Conservation (phyloP, 1,140 invertebrate species). For the Zaprionus inermis region DNA sequence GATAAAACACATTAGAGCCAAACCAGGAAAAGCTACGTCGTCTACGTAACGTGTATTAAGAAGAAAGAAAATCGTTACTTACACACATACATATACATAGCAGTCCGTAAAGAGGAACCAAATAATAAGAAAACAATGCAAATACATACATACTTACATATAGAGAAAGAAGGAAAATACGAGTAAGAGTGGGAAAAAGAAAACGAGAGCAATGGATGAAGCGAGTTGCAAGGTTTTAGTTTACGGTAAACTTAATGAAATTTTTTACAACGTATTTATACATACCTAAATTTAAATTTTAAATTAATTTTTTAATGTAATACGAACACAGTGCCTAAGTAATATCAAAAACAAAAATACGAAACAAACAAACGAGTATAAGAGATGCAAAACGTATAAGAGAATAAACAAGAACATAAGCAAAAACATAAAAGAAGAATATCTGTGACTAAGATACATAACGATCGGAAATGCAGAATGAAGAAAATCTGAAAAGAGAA, state of each 20-base stretch:
- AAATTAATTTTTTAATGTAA: conserved; percentile 84
- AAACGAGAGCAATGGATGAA: background rate
- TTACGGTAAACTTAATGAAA: conserved; percentile 82
- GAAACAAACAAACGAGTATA: conserved; percentile 66
- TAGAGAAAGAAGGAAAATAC: conserved; percentile 16
- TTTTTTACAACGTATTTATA: conserved; percentile 83
- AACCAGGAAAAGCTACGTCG: conserved; percentile 55
- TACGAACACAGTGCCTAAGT: conserved; percentile 84
- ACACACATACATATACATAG: conserved; percentile 73
- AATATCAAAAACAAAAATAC: conserved; percentile 78
- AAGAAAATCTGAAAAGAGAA: conserved; percentile 13
- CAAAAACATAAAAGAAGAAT: background rate
- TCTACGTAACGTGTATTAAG: conserved; percentile 33
- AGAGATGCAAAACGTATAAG: conserved; percentile 46
- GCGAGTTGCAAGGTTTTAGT: conserved; percentile 77
- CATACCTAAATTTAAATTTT: conserved; percentile 83
- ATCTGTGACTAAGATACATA: conserved; percentile 71
- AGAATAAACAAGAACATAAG: conserved; percentile 69
- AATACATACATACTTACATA: conserved; percentile 47
- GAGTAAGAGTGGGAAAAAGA: background rate
- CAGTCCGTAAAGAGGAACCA: background rate
- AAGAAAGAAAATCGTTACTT: conserved; percentile 39
- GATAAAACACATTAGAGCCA: conserved; percentile 53
- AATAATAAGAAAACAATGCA: conserved; percentile 22
- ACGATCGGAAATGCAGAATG: conserved; percentile 34